phyloP scores from a whole-genome alignment of 2,113 vertebrate species.

The Romanogobio albipinnatus region DNA sequence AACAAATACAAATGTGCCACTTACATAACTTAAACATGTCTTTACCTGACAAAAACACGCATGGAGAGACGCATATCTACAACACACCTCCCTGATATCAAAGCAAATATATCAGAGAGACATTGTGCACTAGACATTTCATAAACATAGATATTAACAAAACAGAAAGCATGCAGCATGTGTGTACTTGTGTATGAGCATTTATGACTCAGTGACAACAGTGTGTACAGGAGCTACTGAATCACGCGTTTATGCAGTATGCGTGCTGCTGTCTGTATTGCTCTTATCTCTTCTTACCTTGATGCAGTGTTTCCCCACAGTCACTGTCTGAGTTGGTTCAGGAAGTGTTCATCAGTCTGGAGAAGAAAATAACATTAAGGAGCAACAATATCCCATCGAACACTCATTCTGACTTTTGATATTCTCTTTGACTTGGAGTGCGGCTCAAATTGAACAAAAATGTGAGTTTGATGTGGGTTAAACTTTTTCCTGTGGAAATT shows the following conservation, averaged over 20 bases:
- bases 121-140: neutral
- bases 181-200: slow-evolving; percentile 31
- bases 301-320: slow-evolving; percentile 1
- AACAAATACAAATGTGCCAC: neutral
- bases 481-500: neutral
- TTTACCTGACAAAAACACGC: slow-evolving; percentile 8
- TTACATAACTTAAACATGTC: slow-evolving; percentile 51
- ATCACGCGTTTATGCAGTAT: neutral
- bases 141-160: neutral
- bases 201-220: slow-evolving; percentile 15
- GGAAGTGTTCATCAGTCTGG: slow-evolving; percentile 32
- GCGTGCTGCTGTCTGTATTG: slow-evolving; percentile 1
- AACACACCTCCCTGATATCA: slow-evolving; percentile 25
- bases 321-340: slow-evolving; percentile 36
- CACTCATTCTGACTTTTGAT: neutral
- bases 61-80: slow-evolving; percentile 12
- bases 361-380: slow-evolving; percentile 18
- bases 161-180: neutral
- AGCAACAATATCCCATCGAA: neutral
- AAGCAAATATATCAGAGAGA: slow-evolving; percentile 5
- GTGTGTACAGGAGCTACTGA: slow-evolving; percentile 1
- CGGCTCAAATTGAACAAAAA: neutral
- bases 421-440: neutral
- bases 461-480: neutral
- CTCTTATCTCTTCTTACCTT: slow-evolving; percentile 34